These are phyloP conservation scores for Rotaria socialis DNA, from an alignment of 2,888 invertebrate species.

Conservation along the genomic window DNA sequence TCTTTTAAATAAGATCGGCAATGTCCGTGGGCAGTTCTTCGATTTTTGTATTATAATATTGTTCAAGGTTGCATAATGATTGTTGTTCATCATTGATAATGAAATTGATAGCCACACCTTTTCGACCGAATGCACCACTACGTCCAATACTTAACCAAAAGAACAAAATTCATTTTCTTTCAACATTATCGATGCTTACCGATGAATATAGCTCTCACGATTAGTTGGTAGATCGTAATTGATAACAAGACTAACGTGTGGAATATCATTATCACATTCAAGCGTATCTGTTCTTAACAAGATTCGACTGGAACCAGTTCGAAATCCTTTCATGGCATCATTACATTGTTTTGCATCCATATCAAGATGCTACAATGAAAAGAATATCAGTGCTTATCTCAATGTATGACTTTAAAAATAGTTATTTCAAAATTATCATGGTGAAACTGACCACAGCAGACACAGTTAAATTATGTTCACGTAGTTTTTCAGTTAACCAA, in stretches of 20 bases:
- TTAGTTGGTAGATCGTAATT: slow-evolving; percentile 71
- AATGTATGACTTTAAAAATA: too few relatives aligned
- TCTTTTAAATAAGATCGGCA: too few relatives aligned
- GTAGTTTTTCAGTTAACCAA: slow-evolving; percentile 93
- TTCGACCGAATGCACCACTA: slow-evolving; percentile 98
- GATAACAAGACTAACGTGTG: slow-evolving; percentile 86
- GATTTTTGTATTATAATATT: slow-evolving; percentile 93
- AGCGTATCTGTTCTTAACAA: slow-evolving; percentile 92
- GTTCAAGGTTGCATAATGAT: slow-evolving; percentile 90
- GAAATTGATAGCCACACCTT: slow-evolving; percentile 65
- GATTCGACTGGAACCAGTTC: slow-evolving; percentile 94
- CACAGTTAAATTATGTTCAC: slow-evolving; percentile 87
- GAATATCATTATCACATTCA: slow-evolving; percentile 69
- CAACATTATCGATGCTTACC: slow-evolving; percentile 56
- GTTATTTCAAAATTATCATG: slow-evolving; percentile 52
- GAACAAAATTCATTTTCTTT: neutral
- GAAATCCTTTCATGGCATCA: slow-evolving; percentile 97
- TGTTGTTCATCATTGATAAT: slow-evolving; percentile 90
- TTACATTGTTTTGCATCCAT: slow-evolving; percentile 98
- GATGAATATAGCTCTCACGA: slow-evolving; percentile 93
- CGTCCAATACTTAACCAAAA: slow-evolving; percentile 77
- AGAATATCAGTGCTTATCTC: neutral
- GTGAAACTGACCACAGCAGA: slow-evolving; percentile 72
- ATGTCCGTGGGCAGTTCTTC: slow-evolving; percentile 66
- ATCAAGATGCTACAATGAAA: slow-evolving; percentile 76